These are phyloP conservation scores for Lichenostomus cassidix DNA, from an alignment of 2,113 vertebrate genomes.

Conservation along the genomic window DNA sequence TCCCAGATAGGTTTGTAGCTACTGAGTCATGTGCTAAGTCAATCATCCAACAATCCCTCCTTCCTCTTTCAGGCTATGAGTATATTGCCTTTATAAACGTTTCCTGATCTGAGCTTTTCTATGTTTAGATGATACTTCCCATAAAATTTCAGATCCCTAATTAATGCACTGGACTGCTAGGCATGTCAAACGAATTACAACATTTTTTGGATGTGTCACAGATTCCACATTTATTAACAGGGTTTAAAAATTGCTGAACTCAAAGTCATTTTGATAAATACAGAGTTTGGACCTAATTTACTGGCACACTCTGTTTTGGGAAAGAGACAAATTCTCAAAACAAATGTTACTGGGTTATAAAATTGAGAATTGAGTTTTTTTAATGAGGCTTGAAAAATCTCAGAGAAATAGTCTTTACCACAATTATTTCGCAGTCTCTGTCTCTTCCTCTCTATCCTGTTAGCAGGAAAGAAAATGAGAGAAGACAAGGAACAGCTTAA, in stretches of 20 bases:
- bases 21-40: neutral
- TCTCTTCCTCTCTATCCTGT: neutral
- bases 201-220: neutral
- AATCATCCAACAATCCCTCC: neutral
- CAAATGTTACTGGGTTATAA: slow-evolving; percentile 7
- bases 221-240: neutral
- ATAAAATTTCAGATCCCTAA: neutral
- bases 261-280: neutral
- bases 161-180: neutral
- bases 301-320: neutral
- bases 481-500: neutral
- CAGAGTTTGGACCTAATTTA: neutral
- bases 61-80: neutral
- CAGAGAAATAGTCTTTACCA: neutral
- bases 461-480: neutral
- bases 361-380: neutral
- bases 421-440: neutral
- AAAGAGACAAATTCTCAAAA: neutral
- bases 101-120: neutral
- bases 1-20: neutral
- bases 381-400: slow-evolving; percentile 24
- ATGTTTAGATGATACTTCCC: neutral
- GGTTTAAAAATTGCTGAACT: slow-evolving; percentile 8
- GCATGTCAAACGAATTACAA: neutral
- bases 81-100: neutral